Percentiles rank a stretch among this genome's conserved stretches.
These are phyloP conservation scores for Cynopterus sphinx DNA, from an alignment of 2,797 vertebrate genomes.

Conservation along the genomic window DNA sequence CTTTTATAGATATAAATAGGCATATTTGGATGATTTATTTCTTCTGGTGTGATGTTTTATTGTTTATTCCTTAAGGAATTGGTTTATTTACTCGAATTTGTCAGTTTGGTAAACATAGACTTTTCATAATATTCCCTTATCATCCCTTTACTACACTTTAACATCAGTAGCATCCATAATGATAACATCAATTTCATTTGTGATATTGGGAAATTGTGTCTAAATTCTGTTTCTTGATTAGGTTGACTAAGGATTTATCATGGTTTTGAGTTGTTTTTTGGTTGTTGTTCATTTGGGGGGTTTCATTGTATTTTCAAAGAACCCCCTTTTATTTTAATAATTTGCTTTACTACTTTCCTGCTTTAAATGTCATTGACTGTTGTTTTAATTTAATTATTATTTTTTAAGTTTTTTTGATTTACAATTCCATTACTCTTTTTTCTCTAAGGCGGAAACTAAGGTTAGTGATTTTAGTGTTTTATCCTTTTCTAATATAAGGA, in stretches of 20 bases:
- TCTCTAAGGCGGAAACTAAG: background rate
- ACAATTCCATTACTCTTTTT: background rate
- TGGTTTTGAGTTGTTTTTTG: no score
- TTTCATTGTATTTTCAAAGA: background rate
- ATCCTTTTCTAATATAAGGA: background rate
- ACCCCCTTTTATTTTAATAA: background rate
- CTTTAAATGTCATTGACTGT: background rate
- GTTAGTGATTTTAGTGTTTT: background rate
- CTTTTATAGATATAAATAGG: background rate
- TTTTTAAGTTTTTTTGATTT: background rate
- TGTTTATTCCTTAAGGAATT: background rate
- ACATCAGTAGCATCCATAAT: background rate
- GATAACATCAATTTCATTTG: background rate
- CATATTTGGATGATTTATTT: background rate
- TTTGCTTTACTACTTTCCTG: background rate
- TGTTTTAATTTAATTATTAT: background rate
- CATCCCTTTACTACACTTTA: background rate
- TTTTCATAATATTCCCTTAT: background rate
- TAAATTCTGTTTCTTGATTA: background rate
- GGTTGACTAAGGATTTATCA: background rate
- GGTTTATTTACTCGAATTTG: background rate
- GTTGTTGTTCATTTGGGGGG: no score
- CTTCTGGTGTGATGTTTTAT: background rate
- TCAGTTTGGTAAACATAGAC: background rate
- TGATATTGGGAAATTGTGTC: background rate